Conservation (phyloP, 1,140 invertebrate genomes). For the Pseudomyrmex gracilis region DNA sequence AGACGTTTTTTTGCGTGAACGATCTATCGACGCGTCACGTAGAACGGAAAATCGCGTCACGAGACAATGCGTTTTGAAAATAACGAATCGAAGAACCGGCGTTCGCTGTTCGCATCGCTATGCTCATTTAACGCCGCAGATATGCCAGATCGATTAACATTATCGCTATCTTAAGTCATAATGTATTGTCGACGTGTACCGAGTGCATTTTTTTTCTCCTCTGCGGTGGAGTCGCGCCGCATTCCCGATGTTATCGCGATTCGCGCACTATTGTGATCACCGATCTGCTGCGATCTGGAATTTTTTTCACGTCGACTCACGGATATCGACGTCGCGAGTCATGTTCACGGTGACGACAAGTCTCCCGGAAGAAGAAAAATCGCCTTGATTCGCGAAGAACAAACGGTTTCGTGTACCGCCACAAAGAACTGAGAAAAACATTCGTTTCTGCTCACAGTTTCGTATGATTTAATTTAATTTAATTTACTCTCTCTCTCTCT, state of each 20-base stretch:
- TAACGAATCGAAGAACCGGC: slow-evolving; percentile 13
- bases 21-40: neutral
- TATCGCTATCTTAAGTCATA: slow-evolving; percentile 56
- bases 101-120: slow-evolving; percentile 18
- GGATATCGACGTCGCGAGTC: neutral
- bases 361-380: neutral
- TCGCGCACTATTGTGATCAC: slow-evolving; percentile 35
- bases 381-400: neutral
- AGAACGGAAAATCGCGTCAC: slow-evolving; percentile 22
- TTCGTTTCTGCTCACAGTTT: too few relatives aligned
- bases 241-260: slow-evolving; percentile 57
- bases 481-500: too few relatives aligned
- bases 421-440: neutral
- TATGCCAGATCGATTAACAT: slow-evolving; percentile 66
- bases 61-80: slow-evolving; percentile 39
- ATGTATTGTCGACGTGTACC: slow-evolving; percentile 55
- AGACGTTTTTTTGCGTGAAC: neutral
- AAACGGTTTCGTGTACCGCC: neutral
- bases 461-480: too few relatives aligned
- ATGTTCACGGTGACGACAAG: neutral
- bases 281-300: slow-evolving; percentile 15
- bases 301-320: slow-evolving; percentile 12
- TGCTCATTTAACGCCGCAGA: slow-evolving; percentile 61
- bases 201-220: slow-evolving; percentile 55
- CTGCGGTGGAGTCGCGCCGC: slow-evolving; percentile 14